Percentiles rank a stretch among this genome's conserved stretches.
Conservation (phyloP, 2,888 invertebrate species). For the Polyommatus icarus region DNA sequence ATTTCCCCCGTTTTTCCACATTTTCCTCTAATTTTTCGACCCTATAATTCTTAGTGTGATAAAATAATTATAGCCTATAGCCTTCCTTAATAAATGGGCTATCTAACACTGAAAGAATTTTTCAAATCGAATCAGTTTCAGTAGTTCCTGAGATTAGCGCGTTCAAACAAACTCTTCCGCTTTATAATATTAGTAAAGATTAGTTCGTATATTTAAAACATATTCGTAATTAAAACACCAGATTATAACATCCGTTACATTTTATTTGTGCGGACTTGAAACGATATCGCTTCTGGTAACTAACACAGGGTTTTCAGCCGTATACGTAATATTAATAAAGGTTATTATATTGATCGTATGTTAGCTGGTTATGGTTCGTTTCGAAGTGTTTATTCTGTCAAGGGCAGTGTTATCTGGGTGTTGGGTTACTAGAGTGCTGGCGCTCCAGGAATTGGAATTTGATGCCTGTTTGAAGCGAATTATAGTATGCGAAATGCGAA, state of each 20-base stretch:
- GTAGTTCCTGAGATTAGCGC: too few relatives aligned
- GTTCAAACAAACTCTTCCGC: too few relatives aligned
- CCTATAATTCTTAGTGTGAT: too few relatives aligned
- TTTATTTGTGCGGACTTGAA: constrained; percentile 43
- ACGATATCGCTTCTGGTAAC: constrained; percentile 33
- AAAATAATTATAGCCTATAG: too few relatives aligned
- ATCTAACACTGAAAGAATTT: too few relatives aligned
- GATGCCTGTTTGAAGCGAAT: constrained; percentile 40
- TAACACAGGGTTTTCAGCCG: constrained; percentile 40
- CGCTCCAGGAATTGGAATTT: constrained; percentile 50
- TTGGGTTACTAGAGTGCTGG: constrained; percentile 66
- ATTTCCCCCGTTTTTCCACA: too few relatives aligned
- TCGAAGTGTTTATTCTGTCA: constrained; percentile 52
- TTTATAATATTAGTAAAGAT: too few relatives aligned
- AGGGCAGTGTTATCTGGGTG: constrained; percentile 64
- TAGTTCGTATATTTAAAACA: constrained; percentile 35
- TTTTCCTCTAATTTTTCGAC: too few relatives aligned
- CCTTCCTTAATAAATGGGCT: too few relatives aligned
- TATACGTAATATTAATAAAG: constrained; percentile 40
- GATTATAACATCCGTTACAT: constrained; percentile 64
- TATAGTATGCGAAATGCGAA: too few relatives aligned
- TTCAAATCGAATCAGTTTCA: too few relatives aligned
- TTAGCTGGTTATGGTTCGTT: constrained; percentile 36
- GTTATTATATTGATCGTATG: constrained; percentile 34
- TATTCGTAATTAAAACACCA: constrained; percentile 53